Evolutionary conservation across 1,140 invertebrate species (phyloP).

Genomic region (Pseudachorutes palmiensis): DNA sequence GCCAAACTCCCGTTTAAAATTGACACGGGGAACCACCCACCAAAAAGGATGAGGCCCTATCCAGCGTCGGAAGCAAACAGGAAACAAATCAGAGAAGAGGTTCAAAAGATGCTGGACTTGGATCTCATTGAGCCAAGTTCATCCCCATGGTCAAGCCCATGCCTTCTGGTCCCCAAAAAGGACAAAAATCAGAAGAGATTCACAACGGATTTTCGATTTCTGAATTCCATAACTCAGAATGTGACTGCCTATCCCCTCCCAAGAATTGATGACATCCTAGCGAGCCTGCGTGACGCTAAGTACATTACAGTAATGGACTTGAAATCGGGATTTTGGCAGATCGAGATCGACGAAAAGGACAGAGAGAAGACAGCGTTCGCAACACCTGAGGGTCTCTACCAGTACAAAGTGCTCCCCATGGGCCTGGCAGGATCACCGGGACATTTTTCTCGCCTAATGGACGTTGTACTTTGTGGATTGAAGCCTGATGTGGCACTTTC

Average conservation of each 20-base stretch:
- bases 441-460: slow-evolving; percentile 44
- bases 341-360: slow-evolving; percentile 41
- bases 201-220: slow-evolving; percentile 44
- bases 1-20: slow-evolving; percentile 38
- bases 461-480: slow-evolving; percentile 38
- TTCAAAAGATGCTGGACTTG: slow-evolving; percentile 40
- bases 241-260: slow-evolving; percentile 44
- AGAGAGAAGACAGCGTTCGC: slow-evolving; percentile 45
- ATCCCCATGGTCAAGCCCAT: slow-evolving; percentile 44
- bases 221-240: slow-evolving; percentile 43
- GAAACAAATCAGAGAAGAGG: slow-evolving; percentile 39
- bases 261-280: slow-evolving; percentile 44
- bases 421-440: slow-evolving; percentile 44
- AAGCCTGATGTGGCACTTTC: slow-evolving; percentile 32
- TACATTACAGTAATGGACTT: slow-evolving; percentile 46
- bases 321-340: slow-evolving; percentile 46
- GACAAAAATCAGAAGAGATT: slow-evolving; percentile 42
- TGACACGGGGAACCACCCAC: slow-evolving; percentile 35
- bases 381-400: slow-evolving; percentile 41
- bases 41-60: slow-evolving; percentile 39
- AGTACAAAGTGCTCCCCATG: slow-evolving; percentile 46
- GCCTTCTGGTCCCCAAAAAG: slow-evolving; percentile 45
- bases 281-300: slow-evolving; percentile 39
- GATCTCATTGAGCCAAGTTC: slow-evolving; percentile 41
- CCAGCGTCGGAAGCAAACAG: slow-evolving; percentile 36